These are phyloP conservation scores for Corythaixoides concolor DNA, from an alignment of 2,113 vertebrate species.

Conservation along the genomic window DNA sequence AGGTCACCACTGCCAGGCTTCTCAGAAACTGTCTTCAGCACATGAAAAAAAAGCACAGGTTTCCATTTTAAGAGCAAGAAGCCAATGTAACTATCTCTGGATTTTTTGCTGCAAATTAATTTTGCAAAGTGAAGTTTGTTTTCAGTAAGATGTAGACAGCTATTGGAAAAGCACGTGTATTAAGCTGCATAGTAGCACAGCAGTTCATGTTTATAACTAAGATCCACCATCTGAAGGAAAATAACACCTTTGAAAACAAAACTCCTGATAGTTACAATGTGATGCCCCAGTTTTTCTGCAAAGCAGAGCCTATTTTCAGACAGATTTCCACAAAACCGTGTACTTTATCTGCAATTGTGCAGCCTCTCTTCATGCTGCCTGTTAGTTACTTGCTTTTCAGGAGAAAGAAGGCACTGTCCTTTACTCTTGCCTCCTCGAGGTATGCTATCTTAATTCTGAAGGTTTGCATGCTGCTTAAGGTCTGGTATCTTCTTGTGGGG, in stretches of 20 bases:
- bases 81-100: background rate
- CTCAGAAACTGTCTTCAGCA: background rate
- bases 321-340: background rate
- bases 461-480: background rate
- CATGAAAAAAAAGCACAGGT: background rate
- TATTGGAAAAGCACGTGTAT: background rate
- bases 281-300: background rate
- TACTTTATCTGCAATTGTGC: background rate
- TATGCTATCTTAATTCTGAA: background rate
- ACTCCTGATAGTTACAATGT: background rate
- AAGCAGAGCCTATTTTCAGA: background rate
- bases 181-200: background rate
- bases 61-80: background rate
- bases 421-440: background rate
- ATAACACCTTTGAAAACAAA: background rate
- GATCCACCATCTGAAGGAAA: background rate
- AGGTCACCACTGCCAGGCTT: background rate
- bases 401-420: background rate
- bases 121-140: background rate
- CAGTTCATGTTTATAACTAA: background rate
- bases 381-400: background rate
- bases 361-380: background rate
- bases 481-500: background rate
- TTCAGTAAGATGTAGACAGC: background rate
- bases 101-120: background rate